phyloP scores from a whole-genome alignment of 2,888 invertebrate genomes.

The Diplazon laetatorius region DNA sequence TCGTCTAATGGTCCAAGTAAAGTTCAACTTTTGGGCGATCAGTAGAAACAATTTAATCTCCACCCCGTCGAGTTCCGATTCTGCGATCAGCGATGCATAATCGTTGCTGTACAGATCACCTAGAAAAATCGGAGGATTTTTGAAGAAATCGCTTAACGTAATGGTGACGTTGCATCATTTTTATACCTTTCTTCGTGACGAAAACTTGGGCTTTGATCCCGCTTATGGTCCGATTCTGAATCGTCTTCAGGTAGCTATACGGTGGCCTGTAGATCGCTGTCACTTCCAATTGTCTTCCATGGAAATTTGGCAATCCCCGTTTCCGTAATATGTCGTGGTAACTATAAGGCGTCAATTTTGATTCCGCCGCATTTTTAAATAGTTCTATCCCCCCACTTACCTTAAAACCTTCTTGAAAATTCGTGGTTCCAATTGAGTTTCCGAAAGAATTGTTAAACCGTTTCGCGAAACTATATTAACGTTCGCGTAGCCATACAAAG shows the following conservation, averaged over 20 bases:
- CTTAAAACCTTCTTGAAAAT: slow-evolving; percentile 67
- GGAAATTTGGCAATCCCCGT: slow-evolving; percentile 67
- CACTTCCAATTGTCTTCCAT: slow-evolving; percentile 71
- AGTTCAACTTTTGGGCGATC: slow-evolving; percentile 71
- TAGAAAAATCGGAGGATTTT: not conserved
- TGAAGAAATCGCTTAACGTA: not conserved
- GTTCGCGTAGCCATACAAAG: slow-evolving; percentile 68
- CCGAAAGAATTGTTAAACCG: slow-evolving; percentile 72
- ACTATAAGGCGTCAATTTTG: slow-evolving; percentile 54
- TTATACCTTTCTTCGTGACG: slow-evolving; percentile 67
- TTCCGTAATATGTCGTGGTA: slow-evolving; percentile 64
- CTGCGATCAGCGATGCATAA: slow-evolving; percentile 50
- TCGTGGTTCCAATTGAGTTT: slow-evolving; percentile 70
- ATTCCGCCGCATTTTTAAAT: too few relatives aligned
- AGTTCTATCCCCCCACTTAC: slow-evolving; percentile 55
- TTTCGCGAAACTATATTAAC: slow-evolving; percentile 69
- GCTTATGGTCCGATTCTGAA: slow-evolving; percentile 70
- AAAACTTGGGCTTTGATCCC: slow-evolving; percentile 70
- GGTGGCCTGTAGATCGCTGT: slow-evolving; percentile 74
- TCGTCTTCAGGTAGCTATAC: slow-evolving; percentile 70
- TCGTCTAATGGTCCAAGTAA: slow-evolving; percentile 73
- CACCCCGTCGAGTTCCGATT: slow-evolving; percentile 72
- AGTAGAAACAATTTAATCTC: slow-evolving; percentile 6
- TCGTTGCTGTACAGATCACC: not conserved
- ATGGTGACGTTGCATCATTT: not conserved